These are phyloP conservation scores for Neodiprion pinetum DNA, from an alignment of 1,140 invertebrate species.

Conservation along the genomic window DNA sequence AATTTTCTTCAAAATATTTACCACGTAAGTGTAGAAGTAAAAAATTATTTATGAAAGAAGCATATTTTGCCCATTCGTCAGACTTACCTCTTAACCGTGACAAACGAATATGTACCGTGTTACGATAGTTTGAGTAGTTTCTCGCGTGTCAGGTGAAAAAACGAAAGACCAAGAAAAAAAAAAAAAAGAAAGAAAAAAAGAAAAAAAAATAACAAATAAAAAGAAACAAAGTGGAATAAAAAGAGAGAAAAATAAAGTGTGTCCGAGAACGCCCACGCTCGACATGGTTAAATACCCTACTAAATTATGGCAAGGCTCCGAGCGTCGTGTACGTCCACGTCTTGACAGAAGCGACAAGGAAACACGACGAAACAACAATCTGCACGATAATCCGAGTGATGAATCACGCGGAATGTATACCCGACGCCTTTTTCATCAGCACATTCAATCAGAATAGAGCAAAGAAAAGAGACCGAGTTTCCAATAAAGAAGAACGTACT, in stretches of 20 bases:
- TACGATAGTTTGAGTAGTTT: not conserved
- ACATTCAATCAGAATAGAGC: too few relatives aligned
- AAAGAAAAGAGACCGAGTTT: too few relatives aligned
- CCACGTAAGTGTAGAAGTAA: too few relatives aligned
- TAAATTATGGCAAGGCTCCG: not conserved
- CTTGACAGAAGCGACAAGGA: conserved; percentile 4
- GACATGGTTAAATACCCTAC: conserved; percentile 5
- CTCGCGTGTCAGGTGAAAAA: not conserved
- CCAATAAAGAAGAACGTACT: too few relatives aligned
- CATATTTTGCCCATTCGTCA: too few relatives aligned
- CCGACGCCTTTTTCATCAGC: too few relatives aligned
- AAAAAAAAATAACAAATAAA: not conserved
- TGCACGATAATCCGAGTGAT: not conserved
- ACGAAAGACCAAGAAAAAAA: conserved; percentile 9
- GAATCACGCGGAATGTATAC: not conserved
- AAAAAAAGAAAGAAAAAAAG: not conserved
- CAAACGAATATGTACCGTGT: not conserved
- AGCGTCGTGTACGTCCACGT: not conserved
- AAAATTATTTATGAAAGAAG: too few relatives aligned
- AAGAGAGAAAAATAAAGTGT: conserved; percentile 4
- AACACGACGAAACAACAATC: conserved; percentile 5
- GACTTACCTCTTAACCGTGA: not conserved
- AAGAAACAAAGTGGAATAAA: not conserved
- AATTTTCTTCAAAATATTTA: too few relatives aligned
- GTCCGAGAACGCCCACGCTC: conserved; percentile 11